Evolutionary conservation across 1,140 invertebrate genomes (phyloP).

Genomic region (Zelostemma sp.): DNA sequence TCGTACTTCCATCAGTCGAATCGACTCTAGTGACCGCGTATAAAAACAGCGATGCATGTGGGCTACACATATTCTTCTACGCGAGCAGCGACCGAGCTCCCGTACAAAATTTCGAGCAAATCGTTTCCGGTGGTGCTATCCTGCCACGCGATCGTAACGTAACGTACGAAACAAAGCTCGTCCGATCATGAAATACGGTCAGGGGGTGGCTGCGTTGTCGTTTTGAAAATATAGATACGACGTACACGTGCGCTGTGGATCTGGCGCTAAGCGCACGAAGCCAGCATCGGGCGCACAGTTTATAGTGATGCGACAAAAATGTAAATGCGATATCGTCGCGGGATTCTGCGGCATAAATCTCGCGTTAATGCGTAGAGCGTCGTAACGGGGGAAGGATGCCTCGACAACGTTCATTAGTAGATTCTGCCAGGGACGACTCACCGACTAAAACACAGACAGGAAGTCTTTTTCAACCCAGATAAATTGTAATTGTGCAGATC

Average conservation of each 20-base stretch:
- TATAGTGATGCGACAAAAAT: conserved; percentile 70
- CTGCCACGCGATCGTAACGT: conserved; percentile 41
- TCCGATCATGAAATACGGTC: conserved; percentile 59
- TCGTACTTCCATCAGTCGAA: conserved; percentile 35
- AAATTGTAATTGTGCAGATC: neutral
- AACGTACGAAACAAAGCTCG: conserved; percentile 55
- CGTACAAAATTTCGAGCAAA: conserved; percentile 45
- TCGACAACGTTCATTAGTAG: conserved; percentile 63
- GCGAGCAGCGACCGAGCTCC: conserved; percentile 12
- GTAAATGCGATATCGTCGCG: conserved; percentile 68
- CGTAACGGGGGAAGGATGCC: conserved; percentile 53
- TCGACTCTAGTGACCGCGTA: conserved; percentile 16
- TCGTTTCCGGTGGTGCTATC: conserved; percentile 39
- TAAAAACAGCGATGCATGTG: conserved; percentile 27
- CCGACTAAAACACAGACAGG: neutral
- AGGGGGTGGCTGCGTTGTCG: conserved; percentile 30
- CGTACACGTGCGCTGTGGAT: conserved; percentile 15
- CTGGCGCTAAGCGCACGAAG: conserved; percentile 15
- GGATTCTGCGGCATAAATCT: conserved; percentile 67
- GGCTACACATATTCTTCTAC: conserved; percentile 13
- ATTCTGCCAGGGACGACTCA: conserved; percentile 13
- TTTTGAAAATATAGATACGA: conserved; percentile 40
- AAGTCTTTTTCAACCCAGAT: neutral
- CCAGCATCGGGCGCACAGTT: conserved; percentile 50
- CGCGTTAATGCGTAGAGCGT: conserved; percentile 65